These are phyloP conservation scores for Eutolmus rufibarbis DNA, from an alignment of 2,888 invertebrate genomes.

Conservation along the genomic window DNA sequence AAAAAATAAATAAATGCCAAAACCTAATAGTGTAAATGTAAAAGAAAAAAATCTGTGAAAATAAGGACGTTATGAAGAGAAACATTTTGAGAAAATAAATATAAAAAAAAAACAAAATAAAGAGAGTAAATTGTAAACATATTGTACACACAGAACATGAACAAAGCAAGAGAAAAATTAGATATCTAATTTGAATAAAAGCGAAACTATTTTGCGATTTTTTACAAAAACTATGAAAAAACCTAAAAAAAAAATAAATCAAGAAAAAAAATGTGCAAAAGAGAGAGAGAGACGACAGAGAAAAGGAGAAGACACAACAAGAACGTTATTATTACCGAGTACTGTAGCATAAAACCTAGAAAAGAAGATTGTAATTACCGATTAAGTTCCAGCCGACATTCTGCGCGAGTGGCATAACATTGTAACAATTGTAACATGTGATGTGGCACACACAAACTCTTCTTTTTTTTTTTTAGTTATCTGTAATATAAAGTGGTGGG, in stretches of 20 bases:
- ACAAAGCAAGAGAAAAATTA: background rate
- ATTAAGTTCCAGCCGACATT: background rate
- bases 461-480: background rate
- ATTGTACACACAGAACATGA: background rate
- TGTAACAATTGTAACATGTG: background rate
- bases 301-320: background rate
- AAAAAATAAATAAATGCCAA: background rate
- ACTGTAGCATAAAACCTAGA: background rate
- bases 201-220: constrained; percentile 7
- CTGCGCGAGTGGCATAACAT: background rate
- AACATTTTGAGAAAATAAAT: background rate
- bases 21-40: background rate
- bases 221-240: background rate
- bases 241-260: background rate
- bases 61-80: background rate
- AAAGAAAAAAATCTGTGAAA: background rate
- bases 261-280: background rate
- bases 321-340: background rate
- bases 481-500: background rate
- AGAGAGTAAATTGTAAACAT: background rate
- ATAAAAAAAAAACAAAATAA: background rate
- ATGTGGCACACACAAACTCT: background rate
- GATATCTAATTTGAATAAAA: constrained; percentile 9
- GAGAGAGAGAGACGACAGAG: background rate
- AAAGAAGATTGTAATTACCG: background rate